Evolutionary conservation across 2,888 invertebrate species (phyloP), one percentile per base, ranked within the genome.

Genomic region (Synergus umbraculus): DNA sequence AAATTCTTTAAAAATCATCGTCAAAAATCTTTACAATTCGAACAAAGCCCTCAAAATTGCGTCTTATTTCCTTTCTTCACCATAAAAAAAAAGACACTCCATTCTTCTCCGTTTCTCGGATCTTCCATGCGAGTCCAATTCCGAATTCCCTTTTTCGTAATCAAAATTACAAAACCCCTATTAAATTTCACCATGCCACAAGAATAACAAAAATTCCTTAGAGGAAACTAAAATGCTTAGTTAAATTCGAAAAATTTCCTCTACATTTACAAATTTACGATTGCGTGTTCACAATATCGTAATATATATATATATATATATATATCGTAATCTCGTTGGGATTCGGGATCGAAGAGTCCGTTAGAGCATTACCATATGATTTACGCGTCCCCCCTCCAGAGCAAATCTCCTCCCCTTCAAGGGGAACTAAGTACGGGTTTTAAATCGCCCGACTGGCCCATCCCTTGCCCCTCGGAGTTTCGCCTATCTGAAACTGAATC

Each of bases 351-450:
- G 78, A 78, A 82, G 84, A 78, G 85, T 87, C 87, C 86, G 87
- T 89, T 88, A 88, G 83, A 83, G 83, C 86, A 89, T 91, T 90
- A 90, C 90, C 91, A 91, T 91, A 91, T 91, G 91, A 91, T 91
- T 89, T 88, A 90, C 85, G 86, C 87, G 86, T 86, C 85, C 58
- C 76, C 78, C 82, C 79, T 85, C 83, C 79, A 80, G 64, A 79
- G 46, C 80, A 54, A 15, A 69, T 41, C 69, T 77, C 78, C 60
- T 46, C 78, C 81, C 79, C 79, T 69, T 65, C 12, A 79, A 43
- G 77, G 80, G 79, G 82, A 81, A 76, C 78, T 82, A 82, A 88
- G 89, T 88, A 88, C 87, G 86, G 85, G 87, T 89, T 90, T 90
- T 90, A 90, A 91, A 91, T 88, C 88, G 86, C 83, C 80, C 79